phyloP scores from a whole-genome alignment of 1,140 invertebrate species.

The Zaprionus lachaisei region DNA sequence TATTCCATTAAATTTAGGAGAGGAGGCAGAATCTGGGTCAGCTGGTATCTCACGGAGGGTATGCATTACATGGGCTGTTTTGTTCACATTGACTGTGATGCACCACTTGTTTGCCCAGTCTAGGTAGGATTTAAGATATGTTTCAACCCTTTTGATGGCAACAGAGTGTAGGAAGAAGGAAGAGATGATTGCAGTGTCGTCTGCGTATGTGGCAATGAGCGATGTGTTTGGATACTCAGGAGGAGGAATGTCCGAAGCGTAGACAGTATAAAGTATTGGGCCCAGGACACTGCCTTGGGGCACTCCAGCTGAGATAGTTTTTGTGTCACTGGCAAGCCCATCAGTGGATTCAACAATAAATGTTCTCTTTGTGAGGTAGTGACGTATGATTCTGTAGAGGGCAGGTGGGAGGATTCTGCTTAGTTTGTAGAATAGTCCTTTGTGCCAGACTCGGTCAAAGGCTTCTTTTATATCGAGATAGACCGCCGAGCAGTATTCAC shows the following conservation, averaged over 20 bases:
- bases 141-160: not conserved
- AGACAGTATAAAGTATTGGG: not conserved
- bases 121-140: not conserved
- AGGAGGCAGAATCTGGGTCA: no score
- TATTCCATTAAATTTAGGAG: not conserved
- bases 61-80: not conserved
- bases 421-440: not conserved
- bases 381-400: not conserved
- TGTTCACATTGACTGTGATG: not conserved
- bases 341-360: not conserved
- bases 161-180: no score
- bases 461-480: not conserved
- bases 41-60: not conserved
- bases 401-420: not conserved
- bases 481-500: not conserved
- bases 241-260: not conserved
- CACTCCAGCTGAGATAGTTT: not conserved
- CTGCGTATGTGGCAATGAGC: not conserved
- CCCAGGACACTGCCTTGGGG: not conserved
- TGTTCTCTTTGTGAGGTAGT: not conserved
- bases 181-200: not conserved
- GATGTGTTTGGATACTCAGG: no score
- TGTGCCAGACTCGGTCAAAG: not conserved
- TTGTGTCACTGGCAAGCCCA: not conserved
- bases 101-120: slow-evolving; percentile 4